A percentile compares a stretch with the other conserved stretches of the same genome.
These are phyloP conservation scores for Carassius auratus DNA, from an alignment of 2,113 vertebrate species.

Conservation along the genomic window DNA sequence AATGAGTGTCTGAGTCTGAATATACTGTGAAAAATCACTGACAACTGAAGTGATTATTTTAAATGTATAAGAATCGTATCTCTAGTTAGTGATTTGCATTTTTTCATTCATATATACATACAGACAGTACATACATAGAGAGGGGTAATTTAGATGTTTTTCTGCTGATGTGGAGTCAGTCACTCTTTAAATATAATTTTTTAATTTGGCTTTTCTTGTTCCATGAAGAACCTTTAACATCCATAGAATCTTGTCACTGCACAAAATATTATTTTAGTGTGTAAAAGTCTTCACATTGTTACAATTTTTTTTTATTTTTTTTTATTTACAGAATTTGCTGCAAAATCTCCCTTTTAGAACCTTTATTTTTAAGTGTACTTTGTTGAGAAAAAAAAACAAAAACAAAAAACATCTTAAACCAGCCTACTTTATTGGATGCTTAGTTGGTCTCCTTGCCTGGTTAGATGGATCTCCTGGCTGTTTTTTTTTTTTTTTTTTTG, in stretches of 20 bases:
- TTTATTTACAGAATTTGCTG: background rate
- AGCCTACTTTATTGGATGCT: background rate
- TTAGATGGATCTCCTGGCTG: background rate
- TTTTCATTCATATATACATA: no score
- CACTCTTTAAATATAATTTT: no score
- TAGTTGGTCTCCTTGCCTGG: background rate
- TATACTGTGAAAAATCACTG: conserved; percentile 6
- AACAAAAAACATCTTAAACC: background rate
- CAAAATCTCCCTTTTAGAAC: background rate
- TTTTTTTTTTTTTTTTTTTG: background rate
- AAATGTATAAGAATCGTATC: conserved; percentile 2
- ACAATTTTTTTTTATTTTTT: no score
- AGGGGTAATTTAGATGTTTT: no score
- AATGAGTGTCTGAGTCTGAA: background rate
- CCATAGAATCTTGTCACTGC: no score
- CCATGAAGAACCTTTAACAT: no score
- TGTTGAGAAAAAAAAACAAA: no score
- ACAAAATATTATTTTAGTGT: no score
- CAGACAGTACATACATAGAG: no score
- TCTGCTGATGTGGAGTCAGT: no score
- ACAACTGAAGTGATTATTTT: background rate
- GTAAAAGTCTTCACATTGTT: no score
- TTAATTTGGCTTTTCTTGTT: no score
- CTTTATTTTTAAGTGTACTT: background rate
- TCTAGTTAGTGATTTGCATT: background rate